Evolutionary conservation across 2,113 vertebrate genomes (phyloP), one percentile per base, ranked within the genome.

Genomic region (Coptodon rendalli): DNA sequence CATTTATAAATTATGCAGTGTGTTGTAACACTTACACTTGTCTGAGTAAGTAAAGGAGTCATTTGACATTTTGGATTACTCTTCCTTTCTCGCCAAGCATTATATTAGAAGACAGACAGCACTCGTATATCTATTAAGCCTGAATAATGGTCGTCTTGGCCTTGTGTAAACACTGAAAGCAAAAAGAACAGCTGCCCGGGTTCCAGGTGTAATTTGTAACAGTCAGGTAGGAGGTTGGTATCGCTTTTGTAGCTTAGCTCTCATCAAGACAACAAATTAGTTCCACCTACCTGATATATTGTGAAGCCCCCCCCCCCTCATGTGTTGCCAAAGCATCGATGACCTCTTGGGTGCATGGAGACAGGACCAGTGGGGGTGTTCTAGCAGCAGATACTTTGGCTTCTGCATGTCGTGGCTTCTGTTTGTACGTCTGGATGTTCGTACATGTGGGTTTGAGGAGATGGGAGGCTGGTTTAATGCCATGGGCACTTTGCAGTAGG

Each of bases 51-150:
- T 48, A 76, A 48, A 76, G 71, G 43, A 76, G 8, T 48, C 24
- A 48, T 76, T 76, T 76, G 71, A 50, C 24, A 76, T 50, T 76
- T 76, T 76, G 43, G 71, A 31, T 50, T 19, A 48, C 27, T 50
- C 71, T 50, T 76, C 43, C 24, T 78, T 31, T 78, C 71, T 78
- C 0, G 6, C 43, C 24, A 31, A 78, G 71, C 43, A 48, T 31
- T 78, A 78, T 29, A 78, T 78, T 50, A 31, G 43, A 50, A 31
- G 43, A 31, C 43, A 78, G 71, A 31, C 24, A 50, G 3, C 24
- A 17, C 71, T 76, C 9, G 6, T 27, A 76, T 45, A 31, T 76
- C 24, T 76, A 5, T 76, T 50, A 50, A 81, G 36, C 24, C 54
- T 29, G 14, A 40, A 61, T 45, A 38, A 61, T 56, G 27, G 71